Evolutionary conservation across 2,797 vertebrate genomes (phyloP), one percentile per base, ranked within the genome.

Genomic region (Buceros bicornis): DNA sequence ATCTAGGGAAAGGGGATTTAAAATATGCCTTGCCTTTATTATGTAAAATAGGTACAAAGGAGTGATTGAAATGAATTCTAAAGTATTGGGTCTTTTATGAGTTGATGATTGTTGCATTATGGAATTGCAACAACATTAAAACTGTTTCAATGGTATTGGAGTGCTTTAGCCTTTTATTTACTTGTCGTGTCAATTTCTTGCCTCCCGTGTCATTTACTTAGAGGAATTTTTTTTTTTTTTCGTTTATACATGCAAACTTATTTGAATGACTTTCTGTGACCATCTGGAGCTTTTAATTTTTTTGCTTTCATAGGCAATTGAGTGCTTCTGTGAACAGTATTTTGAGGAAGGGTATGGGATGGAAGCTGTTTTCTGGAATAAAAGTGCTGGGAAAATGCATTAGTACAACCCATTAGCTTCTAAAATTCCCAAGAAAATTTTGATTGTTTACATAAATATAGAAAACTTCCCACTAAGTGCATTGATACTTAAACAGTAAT

Each of bases 131-230:
- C 99, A 99, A 99, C 99, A 99, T 99, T 99, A 99, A 99, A 99
- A 99, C 98, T 96, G 98, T 99, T 99, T 99, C 98, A 99, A 99
- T 99, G 98, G 99, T 99, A 99, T 99, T 99, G 99, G 99, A 99
- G 99, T 99, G 99, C 99, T 99, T 99, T 99, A 99, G 99, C 99
- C 99, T 99, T 99, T 99, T 99, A 99, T 99, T 99, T 99, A 99
- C 99, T 99, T 99, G 99, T 99, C 98, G 99, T 99, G 99, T 99
- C 99, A 99, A 99, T 99, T 99, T 99, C 99, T 99, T 99, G 99
- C 99, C 99, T 99, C 99, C 99, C 97, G 99, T 99, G 99, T 99
- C 99, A 99, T 99, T 99, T 99, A 99, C 99, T 99, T 99, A 98
- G 98, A 98, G 98, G 98, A 99, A 40, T 40, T 40, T 97, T 97